Evolutionary conservation across 2,888 invertebrate species (phyloP), one percentile per base, ranked within the genome.

Genomic region (Pyrrhosoma nymphula): DNA sequence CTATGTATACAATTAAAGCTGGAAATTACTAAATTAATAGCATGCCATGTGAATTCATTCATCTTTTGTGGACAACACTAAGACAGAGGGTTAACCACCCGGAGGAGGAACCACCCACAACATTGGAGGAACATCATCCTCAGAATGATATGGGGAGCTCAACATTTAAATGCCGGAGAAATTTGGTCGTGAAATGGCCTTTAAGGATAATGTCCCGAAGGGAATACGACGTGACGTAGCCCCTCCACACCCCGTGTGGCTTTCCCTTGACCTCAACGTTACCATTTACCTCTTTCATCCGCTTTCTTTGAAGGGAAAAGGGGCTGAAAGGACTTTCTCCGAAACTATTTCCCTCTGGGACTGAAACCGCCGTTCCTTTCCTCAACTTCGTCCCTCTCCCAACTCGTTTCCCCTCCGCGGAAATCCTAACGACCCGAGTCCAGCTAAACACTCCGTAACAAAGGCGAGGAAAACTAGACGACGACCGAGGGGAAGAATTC

Each of bases 391-490:
- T 30, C 82, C 14, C 35, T 16, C 30, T 82, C 8, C 47, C 82
- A 35, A 30, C 69, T 69, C 69, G 30, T 82, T 30, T 16, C 35
- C 30, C 35, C 69, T 35, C 69, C 69, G n/a, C 69, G 30, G 63
- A 47, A 55, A 75, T 30, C 93, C 69, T 69, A 93, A 93, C 69
- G 93, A 93, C 63, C 93, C 69, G 93, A n/a, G 47, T 93, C 69
- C 47, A 39, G 69, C 47, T 26, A 23, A 39, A 47, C 39, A n/a
- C 39, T 39, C 55, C 69, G 69, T 39, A 16, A 93, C 26, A 55
- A 14, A 55, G 47, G 89, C 0, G 26, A 47, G 89, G 69, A 26
- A 75, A 75, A 26, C 16, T 30, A 30, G 60, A 20, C 16, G 30
- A 23, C 16, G 90, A 30, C 14, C 0, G 30, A 56, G 30, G 56